These are phyloP conservation scores for Coturnix japonica DNA, from an alignment of 2,113 vertebrate genomes.

Conservation along the genomic window DNA sequence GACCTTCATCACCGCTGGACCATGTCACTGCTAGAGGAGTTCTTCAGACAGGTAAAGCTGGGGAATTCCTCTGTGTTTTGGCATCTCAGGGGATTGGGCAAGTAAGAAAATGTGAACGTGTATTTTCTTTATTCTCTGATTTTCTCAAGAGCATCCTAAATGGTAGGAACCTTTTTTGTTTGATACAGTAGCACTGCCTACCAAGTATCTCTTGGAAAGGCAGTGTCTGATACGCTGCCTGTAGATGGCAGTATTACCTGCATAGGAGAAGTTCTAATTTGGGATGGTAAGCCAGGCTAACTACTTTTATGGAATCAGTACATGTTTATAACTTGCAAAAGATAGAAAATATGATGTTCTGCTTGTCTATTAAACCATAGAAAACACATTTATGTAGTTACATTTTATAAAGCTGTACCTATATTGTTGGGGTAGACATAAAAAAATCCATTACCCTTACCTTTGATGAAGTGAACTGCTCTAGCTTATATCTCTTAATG, in stretches of 20 bases:
- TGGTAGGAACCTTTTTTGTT: neutral
- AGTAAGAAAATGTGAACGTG: neutral
- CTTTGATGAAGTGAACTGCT: neutral
- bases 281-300: neutral
- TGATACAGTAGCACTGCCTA: neutral
- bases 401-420: neutral
- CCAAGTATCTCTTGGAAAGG: neutral
- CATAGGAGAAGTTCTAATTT: neutral
- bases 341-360: neutral
- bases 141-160: neutral
- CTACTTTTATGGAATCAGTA: neutral
- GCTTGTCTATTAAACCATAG: neutral
- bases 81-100: neutral
- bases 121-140: neutral
- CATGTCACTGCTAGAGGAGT: slow-evolving; percentile 94
- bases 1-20: slow-evolving; percentile 97
- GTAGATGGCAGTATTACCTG: neutral
- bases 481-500: neutral
- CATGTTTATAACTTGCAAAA: neutral
- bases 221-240: neutral
- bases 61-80: neutral
- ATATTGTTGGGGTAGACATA: neutral
- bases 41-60: slow-evolving; percentile 91
- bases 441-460: neutral
- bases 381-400: neutral